These are phyloP conservation scores for Varanus komodoensis DNA, from an alignment of 2,113 vertebrate species.

Conservation along the genomic window DNA sequence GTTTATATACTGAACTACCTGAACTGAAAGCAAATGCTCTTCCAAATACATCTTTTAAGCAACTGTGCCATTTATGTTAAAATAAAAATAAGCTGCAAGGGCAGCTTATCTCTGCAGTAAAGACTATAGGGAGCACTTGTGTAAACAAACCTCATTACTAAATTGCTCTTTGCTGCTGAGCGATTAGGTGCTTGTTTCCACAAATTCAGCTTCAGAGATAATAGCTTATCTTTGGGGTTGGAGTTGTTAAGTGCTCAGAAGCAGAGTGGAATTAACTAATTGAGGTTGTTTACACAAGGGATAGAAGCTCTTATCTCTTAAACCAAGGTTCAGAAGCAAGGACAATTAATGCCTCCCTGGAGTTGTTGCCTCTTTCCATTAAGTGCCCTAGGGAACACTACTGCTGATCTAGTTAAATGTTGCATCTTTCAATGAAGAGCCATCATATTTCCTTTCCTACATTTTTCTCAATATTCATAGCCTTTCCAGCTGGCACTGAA, in stretches of 20 bases:
- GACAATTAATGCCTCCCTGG: slow-evolving; percentile 21
- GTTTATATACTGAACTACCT: background rate
- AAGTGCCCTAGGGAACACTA: background rate
- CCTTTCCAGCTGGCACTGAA: background rate
- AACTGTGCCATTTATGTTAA: background rate
- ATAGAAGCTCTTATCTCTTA: slow-evolving; percentile 32
- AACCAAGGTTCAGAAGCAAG: slow-evolving; percentile 17
- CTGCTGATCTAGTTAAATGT: slow-evolving; percentile 3
- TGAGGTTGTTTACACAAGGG: slow-evolving; percentile 35
- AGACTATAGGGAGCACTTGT: slow-evolving; percentile 6
- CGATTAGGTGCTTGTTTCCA: slow-evolving; percentile 36
- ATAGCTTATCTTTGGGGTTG: slow-evolving; percentile 34
- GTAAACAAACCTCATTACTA: slow-evolving; percentile 30
- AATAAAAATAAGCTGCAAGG: background rate
- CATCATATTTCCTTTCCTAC: background rate
- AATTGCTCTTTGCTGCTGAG: slow-evolving; percentile 30
- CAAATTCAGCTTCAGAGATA: slow-evolving; percentile 23
- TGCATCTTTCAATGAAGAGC: slow-evolving; percentile 5
- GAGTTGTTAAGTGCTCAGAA: slow-evolving; percentile 35
- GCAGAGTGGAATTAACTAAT: slow-evolving; percentile 38
- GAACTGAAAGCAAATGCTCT: background rate
- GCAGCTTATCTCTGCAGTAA: slow-evolving; percentile 9
- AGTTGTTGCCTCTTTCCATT: slow-evolving; percentile 11
- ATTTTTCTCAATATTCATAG: background rate
- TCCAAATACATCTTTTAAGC: background rate